Percentiles rank a stretch among this genome's conserved stretches.
phyloP scores from a whole-genome alignment of 2,113 vertebrate species.

The Manacus vitellinus region DNA sequence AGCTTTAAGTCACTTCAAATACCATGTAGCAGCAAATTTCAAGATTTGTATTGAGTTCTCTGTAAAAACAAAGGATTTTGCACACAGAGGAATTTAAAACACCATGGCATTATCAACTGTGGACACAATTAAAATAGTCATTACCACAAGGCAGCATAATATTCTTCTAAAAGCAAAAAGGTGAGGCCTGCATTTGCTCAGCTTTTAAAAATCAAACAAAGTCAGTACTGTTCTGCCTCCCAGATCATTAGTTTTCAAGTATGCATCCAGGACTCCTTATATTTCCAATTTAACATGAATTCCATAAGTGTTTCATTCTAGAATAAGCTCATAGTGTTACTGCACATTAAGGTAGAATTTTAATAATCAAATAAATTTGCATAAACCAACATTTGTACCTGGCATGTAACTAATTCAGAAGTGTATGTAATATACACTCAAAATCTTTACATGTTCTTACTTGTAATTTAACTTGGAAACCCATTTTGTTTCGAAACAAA shows the following conservation, averaged over 20 bases:
- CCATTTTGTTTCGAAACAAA: background rate
- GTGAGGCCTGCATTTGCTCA: constrained; percentile 21
- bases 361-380: background rate
- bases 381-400: background rate
- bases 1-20: constrained; percentile 47
- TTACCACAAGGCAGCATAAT: background rate
- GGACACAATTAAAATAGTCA: constrained; percentile 53
- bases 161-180: constrained; percentile 5
- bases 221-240: background rate
- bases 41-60: constrained; percentile 23
- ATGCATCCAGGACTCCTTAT: background rate
- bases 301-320: background rate
- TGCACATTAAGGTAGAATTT: background rate
- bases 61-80: constrained; percentile 49
- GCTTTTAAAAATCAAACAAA: constrained; percentile 49
- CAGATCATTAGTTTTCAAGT: background rate
- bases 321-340: background rate
- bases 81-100: background rate
- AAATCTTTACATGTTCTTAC: background rate
- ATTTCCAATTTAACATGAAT: constrained; percentile 21
- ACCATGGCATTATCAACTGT: background rate
- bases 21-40: constrained; percentile 5
- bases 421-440: background rate
- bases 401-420: background rate
- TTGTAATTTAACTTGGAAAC: background rate